Base-by-base conservation (phyloP, 2,797 vertebrate genomes). In the Alfaro cultratus region DNA sequence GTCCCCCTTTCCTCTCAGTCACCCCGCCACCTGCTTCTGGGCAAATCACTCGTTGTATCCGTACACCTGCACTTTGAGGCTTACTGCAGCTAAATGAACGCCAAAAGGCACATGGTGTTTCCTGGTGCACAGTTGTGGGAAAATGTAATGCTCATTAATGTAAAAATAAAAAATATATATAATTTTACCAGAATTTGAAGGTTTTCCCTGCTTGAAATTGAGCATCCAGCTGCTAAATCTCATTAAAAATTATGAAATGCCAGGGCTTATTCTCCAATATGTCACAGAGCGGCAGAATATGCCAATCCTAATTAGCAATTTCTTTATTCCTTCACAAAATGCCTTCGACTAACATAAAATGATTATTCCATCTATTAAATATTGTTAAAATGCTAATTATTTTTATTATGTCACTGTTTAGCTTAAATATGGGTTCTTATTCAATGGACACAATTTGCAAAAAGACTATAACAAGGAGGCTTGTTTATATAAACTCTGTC, bases 21-120 rank as follows among this genome's bases (percentile, higher is more conserved):
- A 75, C 62, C 77, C 62, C 3, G 0, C 81, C 81, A 88, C 75
- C 87, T 89, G 85, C 76, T 76, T 74, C 1, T 21, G 6, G 29
- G 80, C 74, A 51, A 79, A 80, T 87, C 83, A 21, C 81, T 75
- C 49, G 81, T 85, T 80, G 41, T 55, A 80, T 47, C 70, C 57
- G 47, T 74, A 47, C 76, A 80, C 73, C 77, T 81, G 74, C 73
- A 75, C 74, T 87, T 68, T 0, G 72, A 74, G 78, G 80, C 46
- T 60, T 53, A 21, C 75, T 36, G 77, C 76, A 79, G 76, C 78
- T 72, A 75, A 26, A 60, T 7, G 29, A 87, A 80, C 23, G 73
- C 31, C 29, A 31, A 77, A 36, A 23, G 51, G 7, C 70, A 70
- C 47, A 29, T 4, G 62, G 47, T 21, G 78, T 76, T 80, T 84